Conservation (phyloP, 2,113 vertebrate genomes). For the Mola mola region DNA sequence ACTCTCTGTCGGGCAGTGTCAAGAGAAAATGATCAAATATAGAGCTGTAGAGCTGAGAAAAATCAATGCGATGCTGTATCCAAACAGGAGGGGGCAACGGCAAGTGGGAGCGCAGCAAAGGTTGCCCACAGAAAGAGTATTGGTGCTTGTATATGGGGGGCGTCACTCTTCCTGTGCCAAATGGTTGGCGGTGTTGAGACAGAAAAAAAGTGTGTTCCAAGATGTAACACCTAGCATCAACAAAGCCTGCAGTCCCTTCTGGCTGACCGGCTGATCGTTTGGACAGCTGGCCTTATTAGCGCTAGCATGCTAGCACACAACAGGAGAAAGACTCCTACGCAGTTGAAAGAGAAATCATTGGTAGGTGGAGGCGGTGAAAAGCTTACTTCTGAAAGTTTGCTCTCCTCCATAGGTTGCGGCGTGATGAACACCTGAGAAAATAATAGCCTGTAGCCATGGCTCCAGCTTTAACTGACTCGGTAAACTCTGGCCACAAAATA, state of each 20-base stretch:
- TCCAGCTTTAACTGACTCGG: constrained; percentile 1
- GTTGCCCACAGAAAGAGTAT: neutral
- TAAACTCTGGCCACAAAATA: constrained; percentile 1
- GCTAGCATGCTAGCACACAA: constrained; percentile 71
- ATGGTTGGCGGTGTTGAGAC: constrained; percentile 62
- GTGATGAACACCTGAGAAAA: constrained; percentile 56
- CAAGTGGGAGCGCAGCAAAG: constrained; percentile 12
- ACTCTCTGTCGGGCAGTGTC: constrained; percentile 7
- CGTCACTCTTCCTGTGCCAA: constrained; percentile 61
- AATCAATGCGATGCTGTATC: constrained; percentile 56
- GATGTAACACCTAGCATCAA: constrained; percentile 71
- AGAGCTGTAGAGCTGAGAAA: constrained; percentile 61
- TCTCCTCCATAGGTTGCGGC: constrained; percentile 29
- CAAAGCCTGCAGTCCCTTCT: constrained; percentile 67
- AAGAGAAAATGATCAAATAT: constrained; percentile 69
- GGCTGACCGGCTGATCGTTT: constrained; percentile 67
- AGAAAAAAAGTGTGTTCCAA: constrained; percentile 60
- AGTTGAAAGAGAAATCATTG: constrained; percentile 17
- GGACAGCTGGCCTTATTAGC: constrained; percentile 78
- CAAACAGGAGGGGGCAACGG: constrained; percentile 29
- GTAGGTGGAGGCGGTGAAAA: constrained; percentile 55
- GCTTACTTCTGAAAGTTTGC: constrained; percentile 39
- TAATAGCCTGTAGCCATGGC: constrained; percentile 10
- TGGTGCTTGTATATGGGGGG: constrained; percentile 19
- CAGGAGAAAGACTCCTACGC: constrained; percentile 73